phyloP scores from a whole-genome alignment of 2,797 vertebrate species.

The Sebastes taczanowskii region DNA sequence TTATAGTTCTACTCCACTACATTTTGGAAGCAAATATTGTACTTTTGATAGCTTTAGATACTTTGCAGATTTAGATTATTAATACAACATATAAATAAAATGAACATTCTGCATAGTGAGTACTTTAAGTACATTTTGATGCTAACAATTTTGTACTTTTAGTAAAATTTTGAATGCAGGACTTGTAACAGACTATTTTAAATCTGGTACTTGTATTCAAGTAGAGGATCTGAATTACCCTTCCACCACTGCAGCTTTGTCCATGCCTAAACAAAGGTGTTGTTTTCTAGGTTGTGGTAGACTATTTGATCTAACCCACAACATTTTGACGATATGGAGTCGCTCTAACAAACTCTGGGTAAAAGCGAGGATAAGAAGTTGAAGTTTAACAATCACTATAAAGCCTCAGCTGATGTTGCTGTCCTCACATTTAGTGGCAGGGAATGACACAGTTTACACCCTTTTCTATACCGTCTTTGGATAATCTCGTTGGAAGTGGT shows the following conservation, averaged over 20 bases:
- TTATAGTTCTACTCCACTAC: no score
- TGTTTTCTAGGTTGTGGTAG: neutral
- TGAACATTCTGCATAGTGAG: no score
- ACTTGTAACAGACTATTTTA: neutral
- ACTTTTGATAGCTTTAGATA: neutral
- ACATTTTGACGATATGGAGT: no score
- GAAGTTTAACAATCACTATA: neutral
- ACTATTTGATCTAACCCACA: neutral
- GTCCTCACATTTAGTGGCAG: neutral
- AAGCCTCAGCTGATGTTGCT: neutral
- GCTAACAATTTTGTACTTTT: no score
- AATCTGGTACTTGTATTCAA: no score
- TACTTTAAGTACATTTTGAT: no score
- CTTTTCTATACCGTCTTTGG: neutral
- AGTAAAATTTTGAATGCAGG: neutral
- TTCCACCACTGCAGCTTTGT: neutral
- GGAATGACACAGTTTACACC: neutral
- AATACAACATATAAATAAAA: no score
- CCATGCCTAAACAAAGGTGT: neutral
- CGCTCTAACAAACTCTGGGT: neutral
- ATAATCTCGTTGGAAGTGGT: neutral
- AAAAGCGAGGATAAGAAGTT: neutral
- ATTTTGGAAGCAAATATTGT: neutral
- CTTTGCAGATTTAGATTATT: no score
- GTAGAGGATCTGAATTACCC: neutral